These are phyloP conservation scores for Sebastes reedi DNA, from an alignment of 2,797 vertebrate species.

Conservation along the genomic window DNA sequence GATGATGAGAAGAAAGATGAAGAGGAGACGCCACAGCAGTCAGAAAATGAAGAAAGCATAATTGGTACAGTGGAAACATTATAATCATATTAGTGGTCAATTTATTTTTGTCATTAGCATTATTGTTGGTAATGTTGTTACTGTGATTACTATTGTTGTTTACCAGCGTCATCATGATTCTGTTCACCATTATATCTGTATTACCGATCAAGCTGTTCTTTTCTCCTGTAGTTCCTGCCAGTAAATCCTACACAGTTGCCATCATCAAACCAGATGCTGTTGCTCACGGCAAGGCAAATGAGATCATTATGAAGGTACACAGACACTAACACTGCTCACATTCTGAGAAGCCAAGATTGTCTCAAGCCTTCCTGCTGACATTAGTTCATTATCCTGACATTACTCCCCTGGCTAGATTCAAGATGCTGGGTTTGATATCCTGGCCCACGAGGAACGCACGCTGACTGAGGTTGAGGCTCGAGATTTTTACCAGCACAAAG, in stretches of 20 bases:
- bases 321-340: constrained; percentile 22
- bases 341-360: constrained; percentile 32
- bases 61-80: constrained; percentile 70
- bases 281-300: constrained; percentile 86
- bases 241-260: constrained; percentile 85
- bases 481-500: constrained; percentile 87
- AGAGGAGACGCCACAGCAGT: constrained; percentile 48
- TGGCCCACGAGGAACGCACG: constrained; percentile 83
- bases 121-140: not conserved
- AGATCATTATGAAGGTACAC: constrained; percentile 91
- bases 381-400: constrained; percentile 36
- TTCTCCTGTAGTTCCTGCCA: constrained; percentile 75
- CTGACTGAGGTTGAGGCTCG: constrained; percentile 82
- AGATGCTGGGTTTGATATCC: constrained; percentile 89
- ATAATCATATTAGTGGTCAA: not conserved
- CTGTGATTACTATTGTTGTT: not conserved
- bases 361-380: constrained; percentile 35
- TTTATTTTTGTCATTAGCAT: not conserved
- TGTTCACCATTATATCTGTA: constrained; percentile 6
- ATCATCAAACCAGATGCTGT: constrained; percentile 92
- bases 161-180: not conserved
- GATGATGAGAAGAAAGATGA: constrained; percentile 71
- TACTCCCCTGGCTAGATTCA: constrained; percentile 81
- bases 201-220: constrained; percentile 12
- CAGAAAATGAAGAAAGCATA: constrained; percentile 72